Evolutionary conservation across 2,797 vertebrate genomes (phyloP).

Genomic region (Leptoclinus maculatus): DNA sequence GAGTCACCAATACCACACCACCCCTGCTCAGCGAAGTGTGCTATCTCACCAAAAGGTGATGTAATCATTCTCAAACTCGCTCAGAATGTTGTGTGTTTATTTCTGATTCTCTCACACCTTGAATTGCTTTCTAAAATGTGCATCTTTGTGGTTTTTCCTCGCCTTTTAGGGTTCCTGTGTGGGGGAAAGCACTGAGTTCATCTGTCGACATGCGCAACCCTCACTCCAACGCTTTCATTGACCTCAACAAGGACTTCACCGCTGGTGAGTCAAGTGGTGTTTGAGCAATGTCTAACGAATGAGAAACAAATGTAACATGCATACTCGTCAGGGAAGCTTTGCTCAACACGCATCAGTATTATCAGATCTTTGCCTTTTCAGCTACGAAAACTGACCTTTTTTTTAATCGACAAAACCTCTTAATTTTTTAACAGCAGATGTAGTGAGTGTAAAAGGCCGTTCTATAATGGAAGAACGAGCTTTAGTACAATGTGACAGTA

Average conservation of each 20-base stretch:
- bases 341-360: neutral
- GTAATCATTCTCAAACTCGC: neutral
- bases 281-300: neutral
- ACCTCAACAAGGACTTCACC: constrained; percentile 94
- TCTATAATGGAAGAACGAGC: neutral
- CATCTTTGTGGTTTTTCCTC: neutral
- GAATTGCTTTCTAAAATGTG: neutral
- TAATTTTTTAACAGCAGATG: neutral
- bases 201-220: constrained; percentile 84
- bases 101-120: neutral
- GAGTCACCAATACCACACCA: constrained; percentile 64
- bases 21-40: constrained; percentile 81
- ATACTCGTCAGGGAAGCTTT: neutral
- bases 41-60: constrained; percentile 85
- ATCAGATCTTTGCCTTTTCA: neutral
- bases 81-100: neutral
- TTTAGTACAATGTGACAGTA: neutral
- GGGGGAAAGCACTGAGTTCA: constrained; percentile 81
- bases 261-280: constrained; percentile 86
- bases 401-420: neutral
- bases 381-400: neutral
- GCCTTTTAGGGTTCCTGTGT: constrained; percentile 80
- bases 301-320: constrained; percentile 14
- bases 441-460: neutral
- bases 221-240: constrained; percentile 96